Percentiles rank a stretch among this genome's conserved stretches.
phyloP scores from a whole-genome alignment of 2,888 invertebrate genomes.

The Phrixothrix hirtus region DNA sequence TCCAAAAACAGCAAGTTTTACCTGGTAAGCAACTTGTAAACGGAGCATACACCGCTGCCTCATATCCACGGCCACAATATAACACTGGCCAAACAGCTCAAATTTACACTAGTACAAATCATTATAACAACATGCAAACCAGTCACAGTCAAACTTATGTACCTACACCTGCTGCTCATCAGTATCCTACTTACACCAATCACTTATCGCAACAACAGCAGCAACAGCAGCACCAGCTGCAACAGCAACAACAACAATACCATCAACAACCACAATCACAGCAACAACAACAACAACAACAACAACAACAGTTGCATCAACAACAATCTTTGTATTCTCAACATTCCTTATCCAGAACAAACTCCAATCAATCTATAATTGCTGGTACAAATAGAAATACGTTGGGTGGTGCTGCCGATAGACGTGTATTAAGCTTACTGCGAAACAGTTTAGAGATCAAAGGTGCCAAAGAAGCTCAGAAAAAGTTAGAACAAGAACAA shows the following conservation, averaged over 20 bases:
- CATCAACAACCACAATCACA: slow-evolving; percentile 33
- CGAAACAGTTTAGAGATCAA: slow-evolving; percentile 73
- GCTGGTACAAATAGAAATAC: slow-evolving; percentile 37
- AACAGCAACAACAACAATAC: slow-evolving; percentile 30
- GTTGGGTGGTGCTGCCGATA: slow-evolving; percentile 64
- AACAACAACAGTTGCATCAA: slow-evolving; percentile 29
- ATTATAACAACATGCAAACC: slow-evolving; percentile 40
- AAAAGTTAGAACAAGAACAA: slow-evolving; percentile 54
- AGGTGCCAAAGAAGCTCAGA: slow-evolving; percentile 60
- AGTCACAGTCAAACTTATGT: slow-evolving; percentile 50
- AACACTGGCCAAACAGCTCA: slow-evolving; percentile 26
- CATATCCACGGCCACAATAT: slow-evolving; percentile 45
- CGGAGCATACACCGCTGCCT: slow-evolving; percentile 33
- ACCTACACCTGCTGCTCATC: slow-evolving; percentile 47
- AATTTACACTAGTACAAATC: slow-evolving; percentile 30
- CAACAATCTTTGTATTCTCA: slow-evolving; percentile 36
- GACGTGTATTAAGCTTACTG: slow-evolving; percentile 71
- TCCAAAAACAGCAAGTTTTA: slow-evolving; percentile 27
- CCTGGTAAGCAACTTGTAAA: slow-evolving; percentile 39
- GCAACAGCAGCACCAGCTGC: slow-evolving; percentile 35
- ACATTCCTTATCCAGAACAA: slow-evolving; percentile 41
- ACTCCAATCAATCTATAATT: slow-evolving; percentile 42
- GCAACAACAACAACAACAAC: slow-evolving; percentile 30
- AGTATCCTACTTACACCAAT: slow-evolving; percentile 44
- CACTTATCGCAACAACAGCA: slow-evolving; percentile 34